Evolutionary conservation across 2,888 invertebrate genomes (phyloP), one percentile per base, ranked within the genome.

Genomic region (Nipponacmea schrenckii): DNA sequence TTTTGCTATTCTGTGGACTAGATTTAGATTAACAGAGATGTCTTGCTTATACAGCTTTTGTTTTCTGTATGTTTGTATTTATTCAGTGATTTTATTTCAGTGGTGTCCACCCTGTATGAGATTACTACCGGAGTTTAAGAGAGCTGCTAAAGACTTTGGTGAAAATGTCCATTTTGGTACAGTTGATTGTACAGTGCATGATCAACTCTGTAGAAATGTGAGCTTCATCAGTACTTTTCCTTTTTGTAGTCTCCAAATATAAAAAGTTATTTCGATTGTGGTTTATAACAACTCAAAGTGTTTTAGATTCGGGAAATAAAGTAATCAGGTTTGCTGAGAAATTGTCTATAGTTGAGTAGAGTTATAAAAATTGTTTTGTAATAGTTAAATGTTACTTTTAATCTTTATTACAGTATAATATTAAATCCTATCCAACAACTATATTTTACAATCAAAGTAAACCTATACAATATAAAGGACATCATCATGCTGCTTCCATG

Each of bases 21-120:
- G n/a, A n/a, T n/a, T n/a, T n/a, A n/a, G n/a, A n/a, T n/a, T n/a
- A n/a, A n/a, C n/a, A n/a, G n/a, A n/a, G n/a, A n/a, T n/a, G n/a
- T n/a, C n/a, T n/a, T n/a, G n/a, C n/a, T n/a, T n/a, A n/a, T n/a
- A n/a, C n/a, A n/a, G n/a, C n/a, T n/a, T n/a, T n/a, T 39, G 39
- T 39, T 5, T 8, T 39, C 5, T 39, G 1, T 10, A 17, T n/a
- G 31, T 44, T 10, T 10, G 1, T 62, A 5, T 46, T 26, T 24
- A 8, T 45, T 20, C 27, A 67, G 63, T 24, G 56, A 1, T 17
- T 44, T 7, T 17, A 62, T 81, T 86, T 31, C 81, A 91, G 81
- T 94, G 93, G 93, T 94, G 94, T 86, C 94, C 94, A 7, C 94
- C 94, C 0, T 94, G 94, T 83, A 91, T 93, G 89, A 90, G 91